These are phyloP conservation scores for Ctenicera cuprea DNA, from an alignment of 2,888 invertebrate species.

Conservation along the genomic window DNA sequence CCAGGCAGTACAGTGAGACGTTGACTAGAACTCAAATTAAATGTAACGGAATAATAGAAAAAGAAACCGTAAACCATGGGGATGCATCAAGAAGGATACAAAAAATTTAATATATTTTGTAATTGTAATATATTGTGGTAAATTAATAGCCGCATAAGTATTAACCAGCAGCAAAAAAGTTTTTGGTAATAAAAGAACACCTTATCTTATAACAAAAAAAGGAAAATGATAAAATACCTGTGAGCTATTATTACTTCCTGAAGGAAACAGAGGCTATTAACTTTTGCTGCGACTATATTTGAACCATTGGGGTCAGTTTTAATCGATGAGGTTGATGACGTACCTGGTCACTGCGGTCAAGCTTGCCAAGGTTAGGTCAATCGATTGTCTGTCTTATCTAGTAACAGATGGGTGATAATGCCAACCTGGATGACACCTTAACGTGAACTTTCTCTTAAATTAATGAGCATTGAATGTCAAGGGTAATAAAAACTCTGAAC, in stretches of 20 bases:
- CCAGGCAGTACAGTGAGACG: no score
- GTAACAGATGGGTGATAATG: slow-evolving; percentile 13
- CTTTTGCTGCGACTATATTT: slow-evolving; percentile 22
- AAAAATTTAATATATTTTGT: no score
- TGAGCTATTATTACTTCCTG: slow-evolving; percentile 12
- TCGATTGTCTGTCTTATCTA: slow-evolving; percentile 50
- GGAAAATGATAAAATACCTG: not conserved
- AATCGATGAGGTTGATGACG: slow-evolving; percentile 37
- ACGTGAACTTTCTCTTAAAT: slow-evolving; percentile 9
- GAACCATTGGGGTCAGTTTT: slow-evolving; percentile 14
- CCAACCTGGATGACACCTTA: not conserved
- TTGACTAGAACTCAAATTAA: no score
- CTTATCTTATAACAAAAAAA: not conserved
- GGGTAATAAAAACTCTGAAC: not conserved
- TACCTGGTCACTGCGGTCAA: slow-evolving; percentile 57
- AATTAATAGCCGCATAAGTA: no score
- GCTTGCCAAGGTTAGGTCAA: slow-evolving; percentile 56
- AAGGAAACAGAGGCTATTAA: slow-evolving; percentile 23
- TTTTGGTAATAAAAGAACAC: not conserved
- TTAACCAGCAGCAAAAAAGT: no score
- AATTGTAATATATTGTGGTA: no score
- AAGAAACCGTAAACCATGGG: no score
- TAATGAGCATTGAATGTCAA: slow-evolving; percentile 11
- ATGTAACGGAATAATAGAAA: no score
- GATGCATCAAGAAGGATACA: no score